phyloP scores from a whole-genome alignment of 2,888 invertebrate genomes.

The Dyspetes luteomarginatus region DNA sequence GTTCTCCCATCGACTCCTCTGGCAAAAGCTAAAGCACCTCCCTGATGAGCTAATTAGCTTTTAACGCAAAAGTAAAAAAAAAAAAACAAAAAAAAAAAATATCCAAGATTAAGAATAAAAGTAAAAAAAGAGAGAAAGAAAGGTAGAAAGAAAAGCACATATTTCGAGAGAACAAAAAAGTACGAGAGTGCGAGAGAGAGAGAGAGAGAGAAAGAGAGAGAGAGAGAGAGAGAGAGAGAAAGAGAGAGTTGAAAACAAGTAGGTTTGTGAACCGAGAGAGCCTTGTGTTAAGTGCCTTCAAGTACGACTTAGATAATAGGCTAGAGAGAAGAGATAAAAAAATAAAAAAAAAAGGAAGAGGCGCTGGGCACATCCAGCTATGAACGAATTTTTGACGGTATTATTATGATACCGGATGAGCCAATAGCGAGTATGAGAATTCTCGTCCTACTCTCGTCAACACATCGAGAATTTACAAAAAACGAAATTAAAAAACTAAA shows the following conservation, averaged over 20 bases:
- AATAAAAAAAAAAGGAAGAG: constrained; percentile 73
- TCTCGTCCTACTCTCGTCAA: constrained; percentile 17
- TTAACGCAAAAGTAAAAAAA: constrained; percentile 56
- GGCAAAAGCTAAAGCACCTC: constrained; percentile 27
- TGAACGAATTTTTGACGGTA: constrained; percentile 80
- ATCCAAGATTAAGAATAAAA: constrained; percentile 56
- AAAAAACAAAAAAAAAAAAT: constrained; percentile 45
- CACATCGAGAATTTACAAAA: background rate
- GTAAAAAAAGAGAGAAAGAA: constrained; percentile 46
- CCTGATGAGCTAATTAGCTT: constrained; percentile 54
- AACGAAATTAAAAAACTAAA: constrained; percentile 26
- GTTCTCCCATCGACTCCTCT: background rate
- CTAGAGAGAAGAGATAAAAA: constrained; percentile 71
- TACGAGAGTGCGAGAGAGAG: constrained; percentile 58
- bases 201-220: constrained; percentile 65
- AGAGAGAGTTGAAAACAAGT: constrained; percentile 71
- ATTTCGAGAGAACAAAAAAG: constrained; percentile 59
- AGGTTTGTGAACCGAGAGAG: constrained; percentile 81
- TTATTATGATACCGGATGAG: constrained; percentile 73
- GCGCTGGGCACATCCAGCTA: constrained; percentile 82
- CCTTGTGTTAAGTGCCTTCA: constrained; percentile 84
- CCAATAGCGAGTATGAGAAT: constrained; percentile 60
- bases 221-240: constrained; percentile 63
- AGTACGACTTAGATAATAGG: constrained; percentile 83
- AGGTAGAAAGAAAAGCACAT: constrained; percentile 63